Evolutionary conservation across 2,797 vertebrate species (phyloP).

Genomic region (Enteromius argenteus): DNA sequence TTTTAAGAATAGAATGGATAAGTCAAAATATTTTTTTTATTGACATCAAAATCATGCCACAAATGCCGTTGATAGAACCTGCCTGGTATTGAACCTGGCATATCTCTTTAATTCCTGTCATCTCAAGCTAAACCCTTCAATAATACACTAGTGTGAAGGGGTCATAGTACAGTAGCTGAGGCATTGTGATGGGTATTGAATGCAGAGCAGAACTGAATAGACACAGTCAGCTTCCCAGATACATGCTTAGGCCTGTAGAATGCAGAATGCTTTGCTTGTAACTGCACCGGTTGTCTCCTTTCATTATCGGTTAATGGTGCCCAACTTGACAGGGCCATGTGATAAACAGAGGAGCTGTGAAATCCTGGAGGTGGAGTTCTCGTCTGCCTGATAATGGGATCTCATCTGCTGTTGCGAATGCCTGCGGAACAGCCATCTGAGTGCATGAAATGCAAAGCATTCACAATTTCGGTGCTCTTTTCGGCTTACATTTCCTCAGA

Average conservation of each 20-base stretch:
- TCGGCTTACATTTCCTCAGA: slow-evolving; percentile 50
- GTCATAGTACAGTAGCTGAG: slow-evolving; percentile 65
- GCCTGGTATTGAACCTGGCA: neutral
- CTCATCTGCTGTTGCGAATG: slow-evolving; percentile 76
- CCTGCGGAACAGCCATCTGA: slow-evolving; percentile 55
- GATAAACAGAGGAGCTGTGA: slow-evolving; percentile 91
- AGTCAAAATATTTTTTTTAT: neutral
- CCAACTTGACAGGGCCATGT: slow-evolving; percentile 93
- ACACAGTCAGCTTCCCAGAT: slow-evolving; percentile 88
- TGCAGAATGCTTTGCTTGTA: slow-evolving; percentile 88
- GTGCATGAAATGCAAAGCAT: slow-evolving; percentile 68
- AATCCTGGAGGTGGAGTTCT: slow-evolving; percentile 91
- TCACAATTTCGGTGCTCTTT: slow-evolving; percentile 65
- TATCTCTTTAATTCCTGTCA: slow-evolving; percentile 56
- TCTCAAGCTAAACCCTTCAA: slow-evolving; percentile 29
- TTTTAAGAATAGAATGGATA: neutral
- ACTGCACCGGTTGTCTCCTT: slow-evolving; percentile 93
- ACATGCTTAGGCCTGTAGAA: slow-evolving; percentile 90
- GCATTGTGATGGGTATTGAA: slow-evolving; percentile 80
- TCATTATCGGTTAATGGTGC: slow-evolving; percentile 98
- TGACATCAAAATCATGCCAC: neutral
- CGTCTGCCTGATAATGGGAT: slow-evolving; percentile 81
- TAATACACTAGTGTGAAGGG: slow-evolving; percentile 38
- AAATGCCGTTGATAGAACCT: neutral
- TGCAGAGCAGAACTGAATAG: slow-evolving; percentile 81